These are phyloP conservation scores for Ambastaia sidthimunki DNA, from an alignment of 2,797 vertebrate genomes.

Conservation along the genomic window DNA sequence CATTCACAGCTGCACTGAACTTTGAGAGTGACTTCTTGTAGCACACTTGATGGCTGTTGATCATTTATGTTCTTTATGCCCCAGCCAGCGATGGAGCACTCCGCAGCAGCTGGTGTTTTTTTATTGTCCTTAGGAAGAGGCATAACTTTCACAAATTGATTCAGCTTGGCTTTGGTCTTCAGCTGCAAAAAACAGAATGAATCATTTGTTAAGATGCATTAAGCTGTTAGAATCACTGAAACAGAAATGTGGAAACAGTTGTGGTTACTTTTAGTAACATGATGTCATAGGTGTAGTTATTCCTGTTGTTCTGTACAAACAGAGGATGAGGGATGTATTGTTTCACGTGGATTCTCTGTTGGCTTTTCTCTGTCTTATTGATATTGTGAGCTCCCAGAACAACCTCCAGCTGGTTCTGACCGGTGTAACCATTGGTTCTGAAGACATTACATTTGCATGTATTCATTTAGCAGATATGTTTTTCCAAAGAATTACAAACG, in stretches of 20 bases:
- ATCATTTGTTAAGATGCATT: neutral
- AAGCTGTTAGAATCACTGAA: neutral
- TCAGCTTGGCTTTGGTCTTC: slow-evolving; percentile 60
- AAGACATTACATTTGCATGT: too few species aligned
- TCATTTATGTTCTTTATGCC: slow-evolving; percentile 10
- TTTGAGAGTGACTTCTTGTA: slow-evolving; percentile 64
- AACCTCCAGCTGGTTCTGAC: slow-evolving; percentile 40
- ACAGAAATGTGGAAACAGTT: neutral
- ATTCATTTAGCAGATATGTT: too few species aligned
- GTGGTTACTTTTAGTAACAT: slow-evolving; percentile 75
- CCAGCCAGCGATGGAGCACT: slow-evolving; percentile 74
- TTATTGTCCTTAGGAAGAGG: slow-evolving; percentile 57
- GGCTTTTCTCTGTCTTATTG: slow-evolving; percentile 60
- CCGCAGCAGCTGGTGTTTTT: slow-evolving; percentile 21
- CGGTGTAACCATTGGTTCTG: neutral
- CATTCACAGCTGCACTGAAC: slow-evolving; percentile 52
- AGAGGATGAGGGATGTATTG: slow-evolving; percentile 52
- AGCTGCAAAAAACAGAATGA: slow-evolving; percentile 63
- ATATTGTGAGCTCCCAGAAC: slow-evolving; percentile 74
- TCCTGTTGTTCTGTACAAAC: neutral
- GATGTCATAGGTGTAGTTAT: slow-evolving; percentile 47
- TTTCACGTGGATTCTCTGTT: slow-evolving; percentile 65
- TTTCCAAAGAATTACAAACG: neutral
- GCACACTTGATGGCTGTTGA: neutral
- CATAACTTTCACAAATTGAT: slow-evolving; percentile 59